Evolutionary conservation across 2,888 invertebrate genomes (phyloP), one percentile per base, ranked within the genome.

Genomic region (Ypsolopha sequella): DNA sequence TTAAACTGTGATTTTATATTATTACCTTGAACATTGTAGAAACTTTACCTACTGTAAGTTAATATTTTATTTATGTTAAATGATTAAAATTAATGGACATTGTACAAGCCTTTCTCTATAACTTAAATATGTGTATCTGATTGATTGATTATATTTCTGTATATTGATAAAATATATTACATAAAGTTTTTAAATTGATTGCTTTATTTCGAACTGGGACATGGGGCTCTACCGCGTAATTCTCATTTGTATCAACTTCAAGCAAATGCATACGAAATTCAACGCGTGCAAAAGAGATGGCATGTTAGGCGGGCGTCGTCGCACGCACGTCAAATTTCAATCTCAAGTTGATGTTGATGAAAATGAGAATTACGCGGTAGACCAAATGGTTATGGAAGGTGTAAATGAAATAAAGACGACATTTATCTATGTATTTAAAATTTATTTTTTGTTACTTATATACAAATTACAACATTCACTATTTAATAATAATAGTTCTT

Each of bases 391-490:
- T 47, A 33, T 55, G 54, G 51, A 53, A 48, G n/a, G 6, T 53
- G 55, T 63, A 58, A 64, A 70, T 65, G 60, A 68, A 78, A 73
- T 64, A 58, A 74, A 68, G 69, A 78, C 76, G 68, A 70, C 76
- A 60, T 76, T 35, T 84, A 84, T 86, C 84, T 86, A 85, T 85
- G 84, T 86, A 86, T 86, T 84, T 86, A 84, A 86, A 86, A 85
- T 86, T 85, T 85, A 85, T 84, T 85, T 84, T 82, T 82, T 79
- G 73, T 84, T 85, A 86, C 85, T 82, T 86, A 86, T 86, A 86
- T 86, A 86, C 85, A 86, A 82, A 85, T 85, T 82, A 86, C 85
- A 86, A 86, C 85, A 86, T 86, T 86, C 69, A 86, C 84, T 86
- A 85, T 82, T 80, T 41, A 36, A 81, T 80, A 80, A 72, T 84